These are phyloP conservation scores for Atlantisia rogersi DNA, from an alignment of 2,113 vertebrate species.

Conservation along the genomic window DNA sequence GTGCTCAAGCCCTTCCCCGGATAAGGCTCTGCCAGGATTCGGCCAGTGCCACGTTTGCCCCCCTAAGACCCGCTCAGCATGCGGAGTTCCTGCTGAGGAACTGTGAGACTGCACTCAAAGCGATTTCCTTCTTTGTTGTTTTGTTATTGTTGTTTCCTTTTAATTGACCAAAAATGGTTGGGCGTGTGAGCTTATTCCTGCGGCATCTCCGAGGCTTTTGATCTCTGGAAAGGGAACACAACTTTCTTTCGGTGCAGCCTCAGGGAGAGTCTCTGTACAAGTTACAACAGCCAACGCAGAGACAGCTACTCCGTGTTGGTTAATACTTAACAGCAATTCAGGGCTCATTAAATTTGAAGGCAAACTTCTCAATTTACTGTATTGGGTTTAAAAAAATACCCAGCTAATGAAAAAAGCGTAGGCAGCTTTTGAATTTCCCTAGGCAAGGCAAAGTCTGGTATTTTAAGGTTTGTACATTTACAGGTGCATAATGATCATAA, in stretches of 20 bases:
- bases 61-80: not conserved
- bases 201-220: not conserved
- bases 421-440: not conserved
- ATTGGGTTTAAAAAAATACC: not conserved
- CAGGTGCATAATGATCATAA: not conserved
- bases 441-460: not conserved
- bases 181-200: not conserved
- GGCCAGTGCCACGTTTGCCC: fast-evolving
- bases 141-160: not conserved
- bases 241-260: not conserved
- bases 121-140: not conserved
- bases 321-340: not conserved
- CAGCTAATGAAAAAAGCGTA: not conserved
- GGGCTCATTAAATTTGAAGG: not conserved
- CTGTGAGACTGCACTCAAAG: not conserved
- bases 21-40: not conserved
- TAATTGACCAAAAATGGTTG: not conserved
- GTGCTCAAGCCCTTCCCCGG: not conserved
- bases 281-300: not conserved
- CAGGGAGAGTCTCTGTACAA: not conserved
- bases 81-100: not conserved
- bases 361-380: not conserved
- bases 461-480: not conserved
- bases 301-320: not conserved
- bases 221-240: not conserved